Evolutionary conservation across 2,888 invertebrate species (phyloP).

Genomic region (Napeogenes inachia): DNA sequence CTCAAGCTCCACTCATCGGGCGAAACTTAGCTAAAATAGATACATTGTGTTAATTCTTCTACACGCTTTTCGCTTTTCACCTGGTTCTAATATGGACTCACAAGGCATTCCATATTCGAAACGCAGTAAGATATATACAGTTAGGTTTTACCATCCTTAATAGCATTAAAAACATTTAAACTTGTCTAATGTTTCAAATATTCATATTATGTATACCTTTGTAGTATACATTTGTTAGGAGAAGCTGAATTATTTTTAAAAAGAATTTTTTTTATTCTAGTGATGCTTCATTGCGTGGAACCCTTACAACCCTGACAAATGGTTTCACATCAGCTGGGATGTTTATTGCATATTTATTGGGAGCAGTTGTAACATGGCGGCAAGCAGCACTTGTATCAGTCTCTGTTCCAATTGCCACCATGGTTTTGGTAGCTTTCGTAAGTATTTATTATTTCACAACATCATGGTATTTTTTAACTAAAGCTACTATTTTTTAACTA

Average conservation of each 20-base stretch:
- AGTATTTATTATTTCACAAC: constrained; percentile 35
- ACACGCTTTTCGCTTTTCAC: too few relatives aligned
- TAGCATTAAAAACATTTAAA: too few relatives aligned
- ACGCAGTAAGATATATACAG: too few relatives aligned
- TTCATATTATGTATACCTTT: too few relatives aligned
- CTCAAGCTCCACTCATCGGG: too few relatives aligned
- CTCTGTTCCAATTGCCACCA: constrained; percentile 67
- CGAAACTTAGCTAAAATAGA: too few relatives aligned
- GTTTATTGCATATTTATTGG: constrained; percentile 72
- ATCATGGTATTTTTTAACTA: not conserved
- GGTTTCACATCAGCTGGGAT: constrained; percentile 71
- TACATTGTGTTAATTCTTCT: too few relatives aligned
- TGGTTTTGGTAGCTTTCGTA: constrained; percentile 73
- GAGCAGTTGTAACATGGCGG: constrained; percentile 73
- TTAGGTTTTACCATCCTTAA: too few relatives aligned
- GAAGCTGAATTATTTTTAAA: too few relatives aligned
- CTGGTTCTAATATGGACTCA: too few relatives aligned
- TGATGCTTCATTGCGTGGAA: constrained; percentile 73
- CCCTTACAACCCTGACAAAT: constrained; percentile 72
- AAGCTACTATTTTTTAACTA: not conserved
- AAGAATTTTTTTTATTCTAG: constrained; percentile 44
- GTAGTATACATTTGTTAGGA: too few relatives aligned
- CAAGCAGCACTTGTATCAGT: constrained; percentile 72
- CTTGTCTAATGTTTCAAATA: too few relatives aligned
- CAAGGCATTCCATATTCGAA: not conserved